A percentile compares a stretch with the other conserved stretches of the same genome.
Conservation (phyloP, 2,888 invertebrate species). For the Ametastegia equiseti region DNA sequence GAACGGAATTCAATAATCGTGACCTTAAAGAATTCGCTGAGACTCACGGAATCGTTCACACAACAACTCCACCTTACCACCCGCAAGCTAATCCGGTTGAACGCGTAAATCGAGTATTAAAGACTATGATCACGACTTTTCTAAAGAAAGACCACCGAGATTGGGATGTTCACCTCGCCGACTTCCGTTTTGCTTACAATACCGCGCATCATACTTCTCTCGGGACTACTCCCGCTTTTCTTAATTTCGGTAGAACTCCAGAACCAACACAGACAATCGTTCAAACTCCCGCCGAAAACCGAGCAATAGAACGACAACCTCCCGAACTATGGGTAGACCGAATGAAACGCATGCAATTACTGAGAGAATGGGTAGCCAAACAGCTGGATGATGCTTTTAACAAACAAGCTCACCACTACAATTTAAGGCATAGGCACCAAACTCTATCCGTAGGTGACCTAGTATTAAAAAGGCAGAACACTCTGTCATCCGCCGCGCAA, state of each 20-base stretch:
- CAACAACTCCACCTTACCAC: not conserved
- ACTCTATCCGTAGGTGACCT: not conserved
- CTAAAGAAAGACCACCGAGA: conserved; percentile 54
- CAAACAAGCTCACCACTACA: not conserved
- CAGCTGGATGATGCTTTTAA: not conserved
- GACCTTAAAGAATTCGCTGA: not conserved
- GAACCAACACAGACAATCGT: not conserved
- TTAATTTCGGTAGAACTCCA: conserved; percentile 53
- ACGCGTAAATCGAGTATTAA: not conserved
- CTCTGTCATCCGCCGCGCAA: not conserved
- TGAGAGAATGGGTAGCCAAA: not conserved
- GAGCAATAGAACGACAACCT: too few relatives aligned
- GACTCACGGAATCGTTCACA: not conserved
- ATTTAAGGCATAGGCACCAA: not conserved
- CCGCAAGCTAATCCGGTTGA: not conserved
- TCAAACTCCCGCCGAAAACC: not conserved
- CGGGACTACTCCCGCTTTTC: conserved; percentile 53
- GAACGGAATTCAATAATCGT: conserved; percentile 53
- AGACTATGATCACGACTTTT: conserved; percentile 46
- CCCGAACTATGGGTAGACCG: not conserved
- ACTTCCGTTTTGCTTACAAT: conserved; percentile 48
- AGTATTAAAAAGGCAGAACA: not conserved
- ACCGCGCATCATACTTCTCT: conserved; percentile 51
- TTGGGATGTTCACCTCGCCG: conserved; percentile 56
- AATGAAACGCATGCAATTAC: not conserved